Evolutionary conservation across 1,140 invertebrate genomes (phyloP).

Genomic region (Bombus affinis): DNA sequence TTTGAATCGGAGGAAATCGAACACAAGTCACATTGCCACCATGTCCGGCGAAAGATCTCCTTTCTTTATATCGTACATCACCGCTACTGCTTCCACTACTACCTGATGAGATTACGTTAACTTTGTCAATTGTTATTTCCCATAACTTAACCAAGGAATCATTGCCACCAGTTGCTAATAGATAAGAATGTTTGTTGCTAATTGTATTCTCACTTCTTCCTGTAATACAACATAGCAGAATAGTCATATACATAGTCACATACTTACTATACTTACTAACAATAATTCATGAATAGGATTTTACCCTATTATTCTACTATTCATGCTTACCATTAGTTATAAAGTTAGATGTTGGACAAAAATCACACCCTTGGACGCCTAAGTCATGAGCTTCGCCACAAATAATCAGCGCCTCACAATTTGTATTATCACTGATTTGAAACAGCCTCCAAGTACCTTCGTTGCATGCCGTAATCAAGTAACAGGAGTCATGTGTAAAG

Average conservation of each 20-base stretch:
- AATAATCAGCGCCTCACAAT: slow-evolving; percentile 59
- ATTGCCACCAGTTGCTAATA: slow-evolving; percentile 88
- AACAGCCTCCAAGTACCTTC: slow-evolving; percentile 85
- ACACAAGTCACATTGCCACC: slow-evolving; percentile 85
- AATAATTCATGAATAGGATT: too few species aligned
- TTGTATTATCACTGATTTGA: slow-evolving; percentile 56
- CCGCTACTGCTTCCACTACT: slow-evolving; percentile 15
- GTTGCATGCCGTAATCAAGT: slow-evolving; percentile 86
- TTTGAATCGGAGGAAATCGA: slow-evolving; percentile 83
- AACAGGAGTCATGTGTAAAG: slow-evolving; percentile 86
- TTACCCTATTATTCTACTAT: too few species aligned
- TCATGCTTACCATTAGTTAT: slow-evolving; percentile 62
- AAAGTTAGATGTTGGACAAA: slow-evolving; percentile 82
- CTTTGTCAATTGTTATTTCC: slow-evolving; percentile 82
- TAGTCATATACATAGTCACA: too few species aligned
- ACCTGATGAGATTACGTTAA: slow-evolving; percentile 11
- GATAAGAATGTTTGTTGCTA: slow-evolving; percentile 78
- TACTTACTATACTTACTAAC: too few species aligned
- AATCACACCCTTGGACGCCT: slow-evolving; percentile 87
- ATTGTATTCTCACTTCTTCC: slow-evolving; percentile 62
- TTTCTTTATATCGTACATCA: slow-evolving; percentile 58
- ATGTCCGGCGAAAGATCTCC: slow-evolving; percentile 80
- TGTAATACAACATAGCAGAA: slow-evolving; percentile 8
- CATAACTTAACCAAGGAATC: slow-evolving; percentile 89
- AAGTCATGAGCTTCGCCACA: slow-evolving; percentile 87